Percentiles rank a stretch among this genome's conserved stretches.
Conservation (phyloP, 2,113 vertebrate species). For the Etheostoma cragini region DNA sequence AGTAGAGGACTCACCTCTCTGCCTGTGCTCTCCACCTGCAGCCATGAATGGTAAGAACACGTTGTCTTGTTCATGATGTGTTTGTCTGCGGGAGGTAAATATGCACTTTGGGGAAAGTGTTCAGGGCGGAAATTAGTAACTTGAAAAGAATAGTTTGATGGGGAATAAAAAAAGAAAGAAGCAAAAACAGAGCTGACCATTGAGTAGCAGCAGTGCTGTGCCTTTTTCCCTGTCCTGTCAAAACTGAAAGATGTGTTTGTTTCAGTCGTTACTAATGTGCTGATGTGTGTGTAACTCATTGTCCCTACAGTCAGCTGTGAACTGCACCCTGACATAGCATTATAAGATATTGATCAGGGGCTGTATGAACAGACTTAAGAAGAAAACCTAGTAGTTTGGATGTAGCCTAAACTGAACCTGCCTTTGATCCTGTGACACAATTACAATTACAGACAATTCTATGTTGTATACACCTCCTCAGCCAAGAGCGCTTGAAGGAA, state of each 20-base stretch:
- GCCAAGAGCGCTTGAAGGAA: background rate
- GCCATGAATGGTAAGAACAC: slow-evolving; percentile 84
- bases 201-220: slow-evolving; percentile 12
- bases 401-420: background rate
- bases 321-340: slow-evolving; percentile 12
- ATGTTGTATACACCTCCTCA: background rate
- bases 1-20: slow-evolving; percentile 75
- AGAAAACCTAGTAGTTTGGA: no score
- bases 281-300: background rate
- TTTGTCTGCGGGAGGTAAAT: background rate
- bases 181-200: background rate
- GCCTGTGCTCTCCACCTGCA: slow-evolving; percentile 76
- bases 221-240: background rate
- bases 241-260: background rate
- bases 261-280: background rate
- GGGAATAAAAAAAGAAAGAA: background rate
- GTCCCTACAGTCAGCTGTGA: background rate
- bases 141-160: background rate
- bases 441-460: background rate
- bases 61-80: slow-evolving; percentile 7
- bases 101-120: background rate
- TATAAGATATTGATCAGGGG: slow-evolving; percentile 44
- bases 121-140: background rate
- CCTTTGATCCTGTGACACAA: background rate
- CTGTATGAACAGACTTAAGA: slow-evolving; percentile 8